These are phyloP conservation scores for Fissipunctia ypsillon DNA, from an alignment of 2,888 invertebrate genomes.

Conservation along the genomic window DNA sequence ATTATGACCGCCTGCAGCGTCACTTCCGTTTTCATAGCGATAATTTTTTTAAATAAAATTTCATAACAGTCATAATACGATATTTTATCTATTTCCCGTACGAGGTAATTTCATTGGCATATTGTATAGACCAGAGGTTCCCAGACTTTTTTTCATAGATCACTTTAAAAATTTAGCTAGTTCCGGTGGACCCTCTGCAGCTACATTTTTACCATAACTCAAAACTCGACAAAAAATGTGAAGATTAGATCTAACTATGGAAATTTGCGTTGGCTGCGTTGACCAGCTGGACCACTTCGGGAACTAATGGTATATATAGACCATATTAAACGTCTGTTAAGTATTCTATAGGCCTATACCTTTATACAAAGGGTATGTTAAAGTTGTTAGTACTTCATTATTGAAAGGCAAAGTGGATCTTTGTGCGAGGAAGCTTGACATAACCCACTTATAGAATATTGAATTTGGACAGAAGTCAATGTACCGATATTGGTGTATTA, in stretches of 20 bases:
- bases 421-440: conserved; percentile 37
- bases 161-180: too few relatives aligned
- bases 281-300: too few relatives aligned
- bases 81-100: not conserved
- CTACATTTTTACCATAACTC: too few relatives aligned
- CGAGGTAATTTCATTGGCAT: conserved; percentile 1
- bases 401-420: conserved; percentile 48
- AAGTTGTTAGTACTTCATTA: conserved; percentile 50
- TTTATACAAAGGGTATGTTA: conserved; percentile 18
- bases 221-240: too few relatives aligned
- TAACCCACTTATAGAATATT: conserved; percentile 27
- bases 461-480: conserved; percentile 17
- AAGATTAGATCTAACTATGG: too few relatives aligned
- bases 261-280: too few relatives aligned
- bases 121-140: not conserved
- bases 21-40: conserved; percentile 15
- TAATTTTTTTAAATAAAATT: too few relatives aligned
- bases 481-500: conserved; percentile 1
- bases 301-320: not conserved
- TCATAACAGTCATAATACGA: not conserved
- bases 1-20: conserved; percentile 5
- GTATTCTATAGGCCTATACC: conserved; percentile 12
- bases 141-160: too few relatives aligned
- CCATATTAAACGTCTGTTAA: conserved; percentile 5
- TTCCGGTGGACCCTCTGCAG: too few relatives aligned